These are phyloP conservation scores for Drosophila eohydei DNA, from an alignment of 2,888 invertebrate genomes.

Conservation along the genomic window DNA sequence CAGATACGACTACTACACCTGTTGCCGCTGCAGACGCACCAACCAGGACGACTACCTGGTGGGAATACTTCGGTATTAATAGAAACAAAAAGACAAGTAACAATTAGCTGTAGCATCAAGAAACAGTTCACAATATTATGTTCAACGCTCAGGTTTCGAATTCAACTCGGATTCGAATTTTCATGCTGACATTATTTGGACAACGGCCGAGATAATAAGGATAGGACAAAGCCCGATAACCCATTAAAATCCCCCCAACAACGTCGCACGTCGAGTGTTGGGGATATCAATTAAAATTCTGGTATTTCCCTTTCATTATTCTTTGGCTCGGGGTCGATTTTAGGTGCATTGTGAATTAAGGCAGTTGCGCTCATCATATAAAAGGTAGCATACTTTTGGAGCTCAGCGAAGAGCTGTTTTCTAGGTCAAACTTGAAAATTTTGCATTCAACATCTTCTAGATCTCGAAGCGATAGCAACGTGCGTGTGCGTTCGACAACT, in stretches of 20 bases:
- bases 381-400: constrained; percentile 24
- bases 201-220: background rate
- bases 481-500: background rate
- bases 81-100: constrained; percentile 41
- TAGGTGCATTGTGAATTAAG: background rate
- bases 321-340: background rate
- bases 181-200: constrained; percentile 26
- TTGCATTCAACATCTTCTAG: background rate
- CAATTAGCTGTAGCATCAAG: constrained; percentile 34
- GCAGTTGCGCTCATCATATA: background rate
- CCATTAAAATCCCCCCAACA: background rate
- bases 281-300: background rate
- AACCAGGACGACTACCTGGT: constrained; percentile 39
- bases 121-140: background rate
- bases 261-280: background rate
- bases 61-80: constrained; percentile 53
- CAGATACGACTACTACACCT: background rate
- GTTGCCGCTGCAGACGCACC: background rate
- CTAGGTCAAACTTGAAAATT: background rate
- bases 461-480: no score
- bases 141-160: constrained; percentile 27
- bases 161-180: background rate
- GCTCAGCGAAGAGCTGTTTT: background rate
- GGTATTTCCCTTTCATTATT: background rate
- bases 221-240: background rate